phyloP scores from a whole-genome alignment of 1,140 invertebrate species.

The Pygmarrhopalites habei region DNA sequence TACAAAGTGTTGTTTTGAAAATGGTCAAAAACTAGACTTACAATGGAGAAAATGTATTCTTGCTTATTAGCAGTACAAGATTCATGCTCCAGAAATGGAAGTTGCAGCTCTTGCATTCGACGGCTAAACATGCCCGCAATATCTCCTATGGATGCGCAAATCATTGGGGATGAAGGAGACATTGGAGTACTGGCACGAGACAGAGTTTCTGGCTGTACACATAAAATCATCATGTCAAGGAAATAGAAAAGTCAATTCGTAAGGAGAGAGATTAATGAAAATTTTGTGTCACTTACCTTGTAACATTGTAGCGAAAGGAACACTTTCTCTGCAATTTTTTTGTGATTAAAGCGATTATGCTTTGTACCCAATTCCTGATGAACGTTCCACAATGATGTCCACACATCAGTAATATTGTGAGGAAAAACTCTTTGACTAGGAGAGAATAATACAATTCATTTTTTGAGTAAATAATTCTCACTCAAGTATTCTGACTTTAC shows the following conservation, averaged over 20 bases:
- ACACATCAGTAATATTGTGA: slow-evolving; percentile 64
- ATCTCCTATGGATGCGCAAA: slow-evolving; percentile 47
- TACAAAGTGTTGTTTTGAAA: too few relatives aligned
- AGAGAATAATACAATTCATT: slow-evolving; percentile 69
- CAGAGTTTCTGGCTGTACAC: slow-evolving; percentile 65
- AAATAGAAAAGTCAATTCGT: background rate
- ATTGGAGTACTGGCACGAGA: slow-evolving; percentile 73
- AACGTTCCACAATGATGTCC: slow-evolving; percentile 71
- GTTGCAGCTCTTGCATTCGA: slow-evolving; percentile 39
- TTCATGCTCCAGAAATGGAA: slow-evolving; percentile 75
- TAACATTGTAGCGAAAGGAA: slow-evolving; percentile 59
- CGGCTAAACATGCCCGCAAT: slow-evolving; percentile 45
- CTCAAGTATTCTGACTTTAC: background rate
- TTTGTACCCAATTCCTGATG: slow-evolving; percentile 46
- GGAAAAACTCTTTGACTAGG: slow-evolving; percentile 69
- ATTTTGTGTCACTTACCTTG: slow-evolving; percentile 45
- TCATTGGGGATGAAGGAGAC: slow-evolving; percentile 56
- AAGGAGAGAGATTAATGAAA: background rate
- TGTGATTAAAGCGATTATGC: slow-evolving; percentile 29
- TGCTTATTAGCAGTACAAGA: slow-evolving; percentile 76
- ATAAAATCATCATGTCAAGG: background rate
- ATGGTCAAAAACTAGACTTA: slow-evolving; percentile 42
- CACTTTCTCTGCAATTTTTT: slow-evolving; percentile 46
- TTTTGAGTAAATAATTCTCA: slow-evolving; percentile 61
- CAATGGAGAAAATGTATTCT: slow-evolving; percentile 75